Conservation (phyloP, 2,113 vertebrate species). For the Porphyrio hochstetteri region DNA sequence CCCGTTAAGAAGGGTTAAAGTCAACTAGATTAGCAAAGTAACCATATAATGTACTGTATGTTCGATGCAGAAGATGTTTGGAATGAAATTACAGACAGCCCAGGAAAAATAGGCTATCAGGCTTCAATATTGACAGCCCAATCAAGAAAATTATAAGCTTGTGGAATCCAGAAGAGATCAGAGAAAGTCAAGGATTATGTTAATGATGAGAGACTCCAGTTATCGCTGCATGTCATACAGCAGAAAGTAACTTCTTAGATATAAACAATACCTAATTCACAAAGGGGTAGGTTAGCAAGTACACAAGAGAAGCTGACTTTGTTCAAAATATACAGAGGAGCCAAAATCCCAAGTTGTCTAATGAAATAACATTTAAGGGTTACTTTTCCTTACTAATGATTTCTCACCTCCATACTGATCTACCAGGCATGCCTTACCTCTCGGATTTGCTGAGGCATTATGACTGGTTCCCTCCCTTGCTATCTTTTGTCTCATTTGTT, state of each 20-base stretch:
- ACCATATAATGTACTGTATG: rapidly evolving
- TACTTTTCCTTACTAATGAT: not conserved
- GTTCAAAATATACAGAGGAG: not conserved
- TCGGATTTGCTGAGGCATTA: not conserved
- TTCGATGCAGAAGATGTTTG: not conserved
- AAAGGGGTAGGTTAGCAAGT: not conserved
- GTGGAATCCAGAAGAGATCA: not conserved
- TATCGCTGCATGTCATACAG: not conserved
- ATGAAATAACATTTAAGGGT: not conserved
- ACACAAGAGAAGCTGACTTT: not conserved
- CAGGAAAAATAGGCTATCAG: not conserved
- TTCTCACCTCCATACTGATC: not conserved
- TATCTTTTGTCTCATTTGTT: not conserved
- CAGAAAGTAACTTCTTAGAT: not conserved
- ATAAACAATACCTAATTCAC: not conserved
- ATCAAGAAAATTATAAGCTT: not conserved
- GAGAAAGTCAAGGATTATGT: not conserved
- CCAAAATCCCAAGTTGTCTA: not conserved
- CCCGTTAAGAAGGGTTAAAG: not conserved
- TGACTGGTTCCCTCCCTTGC: not conserved
- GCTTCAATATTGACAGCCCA: not conserved
- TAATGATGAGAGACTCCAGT: not conserved
- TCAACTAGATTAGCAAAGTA: not conserved
- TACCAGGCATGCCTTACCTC: not conserved
- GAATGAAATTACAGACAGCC: not conserved